These are phyloP conservation scores for Cossypha niveicapilla DNA, from an alignment of 2,797 vertebrate genomes.

Conservation along the genomic window DNA sequence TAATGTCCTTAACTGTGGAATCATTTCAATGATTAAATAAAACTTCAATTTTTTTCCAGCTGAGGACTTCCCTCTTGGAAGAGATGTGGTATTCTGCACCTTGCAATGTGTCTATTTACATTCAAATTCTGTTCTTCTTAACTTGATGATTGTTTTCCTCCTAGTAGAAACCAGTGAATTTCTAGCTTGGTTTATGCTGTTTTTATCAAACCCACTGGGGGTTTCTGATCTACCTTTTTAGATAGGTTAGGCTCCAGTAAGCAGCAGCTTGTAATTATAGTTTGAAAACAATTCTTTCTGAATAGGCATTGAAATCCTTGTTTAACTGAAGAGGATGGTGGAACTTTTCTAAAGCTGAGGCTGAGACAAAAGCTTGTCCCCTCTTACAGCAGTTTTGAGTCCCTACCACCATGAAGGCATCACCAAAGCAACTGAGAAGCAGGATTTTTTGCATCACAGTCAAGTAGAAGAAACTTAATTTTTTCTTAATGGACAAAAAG, in stretches of 20 bases:
- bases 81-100: background rate
- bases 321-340: background rate
- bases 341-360: background rate
- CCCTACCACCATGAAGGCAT: background rate
- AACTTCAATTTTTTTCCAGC: background rate
- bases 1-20: background rate
- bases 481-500: background rate
- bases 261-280: background rate
- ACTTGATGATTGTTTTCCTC: background rate
- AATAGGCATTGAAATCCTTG: background rate
- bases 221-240: background rate
- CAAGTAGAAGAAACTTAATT: background rate
- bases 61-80: background rate
- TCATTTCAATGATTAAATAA: background rate
- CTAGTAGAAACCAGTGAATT: background rate
- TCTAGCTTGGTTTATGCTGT: background rate
- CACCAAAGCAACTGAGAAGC: background rate
- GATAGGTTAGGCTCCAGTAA: background rate
- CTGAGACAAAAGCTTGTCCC: background rate
- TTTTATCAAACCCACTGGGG: background rate
- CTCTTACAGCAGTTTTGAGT: background rate
- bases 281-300: background rate
- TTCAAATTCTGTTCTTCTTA: background rate
- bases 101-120: background rate
- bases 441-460: background rate